Conservation (phyloP, 2,113 vertebrate species). For the Takifugu flavidus region DNA sequence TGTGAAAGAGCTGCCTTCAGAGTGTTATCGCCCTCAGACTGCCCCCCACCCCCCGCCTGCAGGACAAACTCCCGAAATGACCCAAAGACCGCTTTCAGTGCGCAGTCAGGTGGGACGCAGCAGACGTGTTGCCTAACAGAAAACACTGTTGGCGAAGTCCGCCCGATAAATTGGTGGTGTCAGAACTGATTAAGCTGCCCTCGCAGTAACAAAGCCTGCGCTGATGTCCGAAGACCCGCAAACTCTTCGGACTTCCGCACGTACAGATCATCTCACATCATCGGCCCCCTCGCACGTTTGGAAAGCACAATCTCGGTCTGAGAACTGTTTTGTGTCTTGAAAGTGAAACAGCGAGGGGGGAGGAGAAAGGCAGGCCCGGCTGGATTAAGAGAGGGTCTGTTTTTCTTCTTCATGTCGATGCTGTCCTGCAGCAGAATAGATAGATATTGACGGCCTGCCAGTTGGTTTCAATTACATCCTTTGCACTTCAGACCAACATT, state of each 20-base stretch:
- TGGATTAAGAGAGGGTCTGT: constrained; percentile 61
- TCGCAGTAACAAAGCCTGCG: no score
- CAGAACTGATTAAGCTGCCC: no score
- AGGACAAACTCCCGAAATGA: constrained; percentile 7
- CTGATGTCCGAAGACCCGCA: no score
- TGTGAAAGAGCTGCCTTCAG: constrained; percentile 63
- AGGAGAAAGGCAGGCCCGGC: constrained; percentile 39
- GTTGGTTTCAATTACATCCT: constrained; percentile 77
- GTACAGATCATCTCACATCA: not conserved
- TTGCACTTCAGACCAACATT: constrained; percentile 56
- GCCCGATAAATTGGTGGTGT: no score
- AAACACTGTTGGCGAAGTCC: not conserved
- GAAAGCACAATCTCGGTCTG: constrained; percentile 18
- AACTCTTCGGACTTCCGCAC: no score
- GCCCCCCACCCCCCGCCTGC: not conserved
- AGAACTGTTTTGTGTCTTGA: constrained; percentile 39
- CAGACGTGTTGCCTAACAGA: not conserved
- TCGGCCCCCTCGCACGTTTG: not conserved
- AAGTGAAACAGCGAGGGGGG: constrained; percentile 25
- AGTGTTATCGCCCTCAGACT: constrained; percentile 36
- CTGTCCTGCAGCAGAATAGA: constrained; percentile 55
- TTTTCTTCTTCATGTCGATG: constrained; percentile 64
- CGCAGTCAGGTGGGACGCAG: constrained; percentile 22
- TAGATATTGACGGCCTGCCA: constrained; percentile 76
- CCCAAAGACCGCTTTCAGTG: constrained; percentile 48